Conservation (phyloP, 1,140 invertebrate genomes). For the Apis cerana region DNA sequence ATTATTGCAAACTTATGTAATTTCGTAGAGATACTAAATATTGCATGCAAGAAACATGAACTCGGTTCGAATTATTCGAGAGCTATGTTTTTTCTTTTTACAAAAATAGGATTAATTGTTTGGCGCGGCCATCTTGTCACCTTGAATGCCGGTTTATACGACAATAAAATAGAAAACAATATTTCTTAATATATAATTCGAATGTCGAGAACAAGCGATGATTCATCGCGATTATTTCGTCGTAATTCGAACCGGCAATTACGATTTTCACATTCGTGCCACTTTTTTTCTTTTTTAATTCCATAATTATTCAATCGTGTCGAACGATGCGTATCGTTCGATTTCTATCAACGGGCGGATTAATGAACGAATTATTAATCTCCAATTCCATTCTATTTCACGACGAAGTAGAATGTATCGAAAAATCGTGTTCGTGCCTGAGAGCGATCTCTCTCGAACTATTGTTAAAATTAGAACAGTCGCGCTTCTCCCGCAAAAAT, state of each 20-base stretch:
- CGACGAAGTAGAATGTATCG: neutral
- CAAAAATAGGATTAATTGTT: slow-evolving; percentile 27
- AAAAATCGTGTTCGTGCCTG: neutral
- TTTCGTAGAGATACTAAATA: neutral
- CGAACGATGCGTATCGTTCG: neutral
- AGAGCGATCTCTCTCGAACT: slow-evolving; percentile 63
- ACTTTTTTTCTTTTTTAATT: too few species aligned
- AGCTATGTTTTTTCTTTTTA: slow-evolving; percentile 18
- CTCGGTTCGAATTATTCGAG: slow-evolving; percentile 28
- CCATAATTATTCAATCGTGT: neutral
- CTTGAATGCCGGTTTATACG: neutral
- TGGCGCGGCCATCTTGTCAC: neutral
- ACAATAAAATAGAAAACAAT: neutral
- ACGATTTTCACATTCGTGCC: neutral
- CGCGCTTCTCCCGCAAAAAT: slow-evolving; percentile 77
- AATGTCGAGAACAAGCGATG: too few species aligned
- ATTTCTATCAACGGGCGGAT: neutral
- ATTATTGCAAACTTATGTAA: slow-evolving; percentile 17
- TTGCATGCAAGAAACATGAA: neutral
- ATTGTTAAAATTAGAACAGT: slow-evolving; percentile 76
- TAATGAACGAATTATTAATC: neutral
- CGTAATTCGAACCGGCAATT: neutral
- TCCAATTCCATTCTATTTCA: neutral
- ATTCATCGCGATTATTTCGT: neutral
- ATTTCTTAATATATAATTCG: neutral